A percentile compares a stretch with the other conserved stretches of the same genome.
phyloP scores from a whole-genome alignment of 2,888 invertebrate species.

The Sacculina carcini region DNA sequence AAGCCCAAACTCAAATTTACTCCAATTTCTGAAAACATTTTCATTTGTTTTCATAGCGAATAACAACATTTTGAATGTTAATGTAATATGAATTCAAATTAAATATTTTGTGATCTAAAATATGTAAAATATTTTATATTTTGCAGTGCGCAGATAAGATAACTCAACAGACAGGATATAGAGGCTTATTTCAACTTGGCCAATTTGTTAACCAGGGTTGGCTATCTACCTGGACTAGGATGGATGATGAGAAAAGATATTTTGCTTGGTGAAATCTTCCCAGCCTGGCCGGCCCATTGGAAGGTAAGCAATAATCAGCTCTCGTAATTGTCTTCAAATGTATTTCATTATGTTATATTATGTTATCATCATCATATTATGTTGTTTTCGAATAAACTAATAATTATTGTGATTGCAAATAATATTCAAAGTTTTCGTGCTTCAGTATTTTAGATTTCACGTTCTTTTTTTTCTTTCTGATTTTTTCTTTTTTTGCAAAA shows the following conservation, averaged over 20 bases:
- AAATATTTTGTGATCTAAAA: background rate
- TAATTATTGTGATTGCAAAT: background rate
- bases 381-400: no score
- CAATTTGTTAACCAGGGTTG: background rate
- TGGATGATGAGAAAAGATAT: constrained; percentile 28
- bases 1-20: no score
- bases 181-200: no score
- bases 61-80: background rate
- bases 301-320: constrained; percentile 15
- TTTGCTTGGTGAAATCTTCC: constrained; percentile 28
- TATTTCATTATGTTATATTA: no score
- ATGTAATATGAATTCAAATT: background rate
- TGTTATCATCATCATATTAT: no score
- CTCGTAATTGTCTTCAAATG: no score
- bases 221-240: constrained; percentile 24
- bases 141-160: background rate
- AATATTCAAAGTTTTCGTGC: background rate
- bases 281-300: constrained; percentile 31
- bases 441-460: background rate
- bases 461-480: no score
- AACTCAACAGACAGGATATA: no score
- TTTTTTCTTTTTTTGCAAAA: no score
- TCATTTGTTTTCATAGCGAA: background rate
- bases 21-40: no score
- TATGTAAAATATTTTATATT: background rate